Conservation (phyloP, 2,797 vertebrate genomes). For the Peromyscus nudipes region DNA sequence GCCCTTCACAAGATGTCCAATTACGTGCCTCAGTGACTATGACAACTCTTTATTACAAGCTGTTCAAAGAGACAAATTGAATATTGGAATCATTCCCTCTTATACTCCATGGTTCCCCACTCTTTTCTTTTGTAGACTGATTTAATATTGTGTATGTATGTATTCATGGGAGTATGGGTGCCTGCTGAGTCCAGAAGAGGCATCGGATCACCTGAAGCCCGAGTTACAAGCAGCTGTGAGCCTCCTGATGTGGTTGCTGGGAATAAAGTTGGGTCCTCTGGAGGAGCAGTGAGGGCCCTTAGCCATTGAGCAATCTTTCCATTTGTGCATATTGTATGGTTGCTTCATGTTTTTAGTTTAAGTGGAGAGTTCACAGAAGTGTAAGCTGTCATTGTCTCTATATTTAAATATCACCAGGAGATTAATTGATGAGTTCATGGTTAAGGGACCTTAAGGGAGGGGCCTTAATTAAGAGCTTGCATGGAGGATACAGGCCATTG, state of each 20-base stretch:
- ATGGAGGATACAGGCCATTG: neutral
- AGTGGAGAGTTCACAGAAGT: neutral
- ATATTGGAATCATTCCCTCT: neutral
- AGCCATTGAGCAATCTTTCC: neutral
- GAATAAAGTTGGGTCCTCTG: neutral
- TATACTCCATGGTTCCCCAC: neutral
- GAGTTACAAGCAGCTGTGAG: neutral
- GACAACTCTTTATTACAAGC: neutral
- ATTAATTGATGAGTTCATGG: neutral
- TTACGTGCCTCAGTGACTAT: neutral
- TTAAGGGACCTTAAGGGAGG: neutral
- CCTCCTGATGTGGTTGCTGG: neutral
- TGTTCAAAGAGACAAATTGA: neutral
- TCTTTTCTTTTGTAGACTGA: neutral
- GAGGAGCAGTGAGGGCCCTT: neutral
- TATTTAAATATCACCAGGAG: neutral
- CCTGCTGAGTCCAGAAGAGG: neutral
- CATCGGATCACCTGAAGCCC: neutral
- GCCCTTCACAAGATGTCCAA: neutral
- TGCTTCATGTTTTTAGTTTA: conserved; percentile 9
- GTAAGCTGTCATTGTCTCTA: neutral
- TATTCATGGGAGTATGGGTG: neutral
- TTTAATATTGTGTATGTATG: neutral
- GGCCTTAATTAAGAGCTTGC: neutral
- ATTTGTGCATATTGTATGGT: neutral